Base-by-base conservation (phyloP, 2,113 vertebrate species). In the Maccullochella peelii region DNA sequence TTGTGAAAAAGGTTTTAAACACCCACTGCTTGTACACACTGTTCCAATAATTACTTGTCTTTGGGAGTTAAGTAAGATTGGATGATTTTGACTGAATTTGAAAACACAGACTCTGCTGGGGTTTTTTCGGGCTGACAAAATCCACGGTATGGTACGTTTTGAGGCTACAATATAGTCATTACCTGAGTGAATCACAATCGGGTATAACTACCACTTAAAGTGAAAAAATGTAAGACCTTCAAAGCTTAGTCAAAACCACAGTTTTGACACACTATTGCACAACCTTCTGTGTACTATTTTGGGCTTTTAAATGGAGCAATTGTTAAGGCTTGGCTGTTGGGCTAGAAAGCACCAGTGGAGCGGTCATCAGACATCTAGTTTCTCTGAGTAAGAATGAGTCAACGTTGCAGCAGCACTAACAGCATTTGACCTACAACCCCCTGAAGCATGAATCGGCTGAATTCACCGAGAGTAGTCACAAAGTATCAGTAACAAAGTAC, bases 331-430 rank as follows among this genome's bases (percentile, higher is more conserved):
- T 25, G 30, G 52, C 66, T 61, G 27, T 61, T 36, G 61, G 73
- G 62, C 42, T 59, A 47, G 3, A 74, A 55, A 71, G 78, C 70
- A 79, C 38, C 54, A 65, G 25, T n/a, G 21, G 49, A 57, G 65
- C 65, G 70, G 59, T 79, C 79, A 74, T 69, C 50, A 58, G 33
- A 30, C 52, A 71, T 79, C 20, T 40, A 11, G 44, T 54, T 82
- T 73, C 21, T 86, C 21, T 42, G 76, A 82, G 33, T 73, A 40
- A 72, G 52, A 40, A 65, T 74, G 42, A 81, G 61, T 84, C 44
- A 55, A 59, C 2, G 21, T 57, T 79, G 66, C 63, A 69, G 50
- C 55, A 58, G 38, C 50, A n/a, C 47, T 38, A 52, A 72, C 59
- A 75, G 27, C 59, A 30, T 83, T 75, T 78, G 58, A 74, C 52